phyloP scores from a whole-genome alignment of 2,113 vertebrate species.

The Hiodon tergisus region DNA sequence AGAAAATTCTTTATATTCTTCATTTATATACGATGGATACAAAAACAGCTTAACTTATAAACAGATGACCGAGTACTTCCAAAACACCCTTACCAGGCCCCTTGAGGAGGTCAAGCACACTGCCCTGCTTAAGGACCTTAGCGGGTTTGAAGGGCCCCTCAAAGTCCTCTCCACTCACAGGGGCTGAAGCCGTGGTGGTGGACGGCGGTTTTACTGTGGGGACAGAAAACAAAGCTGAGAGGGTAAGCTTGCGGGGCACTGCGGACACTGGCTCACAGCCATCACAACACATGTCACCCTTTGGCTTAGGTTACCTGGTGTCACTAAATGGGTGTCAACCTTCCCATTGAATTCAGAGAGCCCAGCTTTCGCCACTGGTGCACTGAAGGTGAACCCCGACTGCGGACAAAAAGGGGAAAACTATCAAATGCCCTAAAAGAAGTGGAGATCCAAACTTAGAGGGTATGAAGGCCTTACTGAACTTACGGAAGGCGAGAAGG shows the following conservation, averaged over 20 bases:
- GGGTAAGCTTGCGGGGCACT: too few relatives aligned
- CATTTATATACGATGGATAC: background rate
- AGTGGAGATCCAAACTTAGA: background rate
- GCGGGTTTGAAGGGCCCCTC: conserved; percentile 77
- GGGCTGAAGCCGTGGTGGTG: conserved; percentile 52
- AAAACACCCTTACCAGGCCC: conserved; percentile 69
- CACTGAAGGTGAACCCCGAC: conserved; percentile 91
- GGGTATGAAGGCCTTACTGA: background rate
- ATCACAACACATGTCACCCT: background rate
- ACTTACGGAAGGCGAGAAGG: conserved; percentile 82
- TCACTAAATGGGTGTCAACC: conserved; percentile 49
- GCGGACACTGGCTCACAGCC: background rate
- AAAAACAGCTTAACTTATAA: background rate
- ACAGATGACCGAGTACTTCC: too few relatives aligned
- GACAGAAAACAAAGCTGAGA: background rate
- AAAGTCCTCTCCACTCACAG: conserved; percentile 65
- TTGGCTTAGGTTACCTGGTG: conserved; percentile 56
- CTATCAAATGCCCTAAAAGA: background rate
- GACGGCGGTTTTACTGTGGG: conserved; percentile 42
- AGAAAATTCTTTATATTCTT: background rate
- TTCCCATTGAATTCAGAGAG: conserved; percentile 63
- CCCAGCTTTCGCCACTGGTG: conserved; percentile 77
- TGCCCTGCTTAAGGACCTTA: conserved; percentile 83
- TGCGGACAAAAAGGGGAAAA: conserved; percentile 34
- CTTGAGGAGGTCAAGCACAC: conserved; percentile 89